phyloP scores from a whole-genome alignment of 92 coral and sea anemone species.

The Parazoanthus darwini region DNA sequence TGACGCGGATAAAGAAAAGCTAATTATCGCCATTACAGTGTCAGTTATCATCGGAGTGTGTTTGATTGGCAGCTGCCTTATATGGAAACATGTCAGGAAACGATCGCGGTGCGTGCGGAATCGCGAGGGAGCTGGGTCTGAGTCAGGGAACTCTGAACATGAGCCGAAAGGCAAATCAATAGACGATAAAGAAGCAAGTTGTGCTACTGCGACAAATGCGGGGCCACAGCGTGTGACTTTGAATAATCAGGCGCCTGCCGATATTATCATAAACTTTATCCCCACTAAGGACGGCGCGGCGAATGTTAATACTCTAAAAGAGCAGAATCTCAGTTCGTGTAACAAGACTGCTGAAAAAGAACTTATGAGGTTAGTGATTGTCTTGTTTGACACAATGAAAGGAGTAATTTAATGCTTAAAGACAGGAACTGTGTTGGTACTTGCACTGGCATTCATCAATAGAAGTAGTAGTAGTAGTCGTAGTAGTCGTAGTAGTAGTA shows the following conservation, averaged over 20 bases:
- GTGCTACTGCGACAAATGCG: constrained; percentile 37
- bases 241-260: constrained; percentile 41
- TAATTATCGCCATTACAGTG: constrained; percentile 50
- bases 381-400: background rate
- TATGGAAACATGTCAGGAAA: constrained; percentile 74
- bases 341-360: constrained; percentile 45
- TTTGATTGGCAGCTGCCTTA: constrained; percentile 57
- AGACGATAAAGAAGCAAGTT: constrained; percentile 34
- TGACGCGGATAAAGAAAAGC: constrained; percentile 41
- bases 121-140: constrained; percentile 42
- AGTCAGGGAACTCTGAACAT: constrained; percentile 23
- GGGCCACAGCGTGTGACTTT: constrained; percentile 39
- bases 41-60: constrained; percentile 53
- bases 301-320: constrained; percentile 31
- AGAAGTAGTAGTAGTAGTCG: background rate
- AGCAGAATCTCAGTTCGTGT: constrained; percentile 36
- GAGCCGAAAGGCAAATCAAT: constrained; percentile 35
- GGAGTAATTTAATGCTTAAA: no score
- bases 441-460: background rate
- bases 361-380: constrained; percentile 22
- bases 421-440: background rate
- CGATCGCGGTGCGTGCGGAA: constrained; percentile 51
- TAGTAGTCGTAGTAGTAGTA: no score
- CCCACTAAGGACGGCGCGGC: constrained; percentile 39
- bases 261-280: constrained; percentile 38